Evolutionary conservation across 2,797 vertebrate species (phyloP).

Genomic region (Hipposideros larvatus): DNA sequence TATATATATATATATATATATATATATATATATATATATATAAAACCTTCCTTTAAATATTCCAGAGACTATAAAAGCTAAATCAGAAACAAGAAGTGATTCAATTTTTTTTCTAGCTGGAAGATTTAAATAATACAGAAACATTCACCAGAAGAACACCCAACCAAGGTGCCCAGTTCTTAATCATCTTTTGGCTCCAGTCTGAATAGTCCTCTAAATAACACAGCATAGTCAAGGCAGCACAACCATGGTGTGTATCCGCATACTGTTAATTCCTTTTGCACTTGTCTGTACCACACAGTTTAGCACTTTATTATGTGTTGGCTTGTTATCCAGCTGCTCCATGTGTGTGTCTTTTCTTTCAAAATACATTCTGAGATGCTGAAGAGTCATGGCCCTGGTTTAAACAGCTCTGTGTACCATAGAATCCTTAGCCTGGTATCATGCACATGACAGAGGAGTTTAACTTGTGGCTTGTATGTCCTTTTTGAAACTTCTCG

Average conservation of each 20-base stretch:
- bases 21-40: too few species aligned
- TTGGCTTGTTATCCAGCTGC: conserved; percentile 58
- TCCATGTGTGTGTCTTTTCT: background rate
- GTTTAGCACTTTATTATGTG: conserved; percentile 80
- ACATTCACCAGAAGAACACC: conserved; percentile 51
- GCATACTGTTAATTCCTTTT: conserved; percentile 79
- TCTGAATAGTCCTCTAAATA: conserved; percentile 75
- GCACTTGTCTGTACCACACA: conserved; percentile 72
- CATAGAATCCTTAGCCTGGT: background rate
- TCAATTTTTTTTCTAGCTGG: conserved; percentile 39
- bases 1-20: too few species aligned
- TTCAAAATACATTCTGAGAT: conserved; percentile 60
- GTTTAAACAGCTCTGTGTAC: background rate
- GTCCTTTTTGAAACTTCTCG: conserved; percentile 43
- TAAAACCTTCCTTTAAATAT: conserved; percentile 58
- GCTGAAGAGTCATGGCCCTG: background rate
- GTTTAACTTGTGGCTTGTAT: background rate
- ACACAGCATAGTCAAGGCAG: conserved; percentile 57
- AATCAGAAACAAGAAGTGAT: conserved; percentile 50
- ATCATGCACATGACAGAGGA: background rate
- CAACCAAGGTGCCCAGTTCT: conserved; percentile 72
- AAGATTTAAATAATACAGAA: conserved; percentile 71
- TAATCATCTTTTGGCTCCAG: conserved; percentile 77
- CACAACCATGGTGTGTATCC: conserved; percentile 44
- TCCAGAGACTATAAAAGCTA: conserved; percentile 27